Percentiles rank a stretch among this genome's conserved stretches.
These are phyloP conservation scores for Huso huso DNA, from an alignment of 2,797 vertebrate species.

Conservation along the genomic window DNA sequence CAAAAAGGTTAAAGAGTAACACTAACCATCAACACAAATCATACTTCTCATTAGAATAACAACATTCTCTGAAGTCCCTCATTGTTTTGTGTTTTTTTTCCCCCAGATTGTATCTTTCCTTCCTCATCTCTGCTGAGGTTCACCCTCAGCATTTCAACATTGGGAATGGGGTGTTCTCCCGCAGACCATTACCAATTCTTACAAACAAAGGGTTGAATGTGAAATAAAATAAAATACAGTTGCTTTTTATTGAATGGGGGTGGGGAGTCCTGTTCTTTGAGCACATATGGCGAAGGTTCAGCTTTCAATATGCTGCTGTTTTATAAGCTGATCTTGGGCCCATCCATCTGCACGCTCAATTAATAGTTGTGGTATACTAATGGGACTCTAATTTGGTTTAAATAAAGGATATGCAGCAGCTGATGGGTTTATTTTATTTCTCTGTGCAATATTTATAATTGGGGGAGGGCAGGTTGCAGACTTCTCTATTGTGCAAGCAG, in stretches of 20 bases:
- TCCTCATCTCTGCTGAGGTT: slow-evolving; percentile 20
- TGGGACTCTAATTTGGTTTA: neutral
- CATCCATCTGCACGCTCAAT: neutral
- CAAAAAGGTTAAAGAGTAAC: too few relatives aligned
- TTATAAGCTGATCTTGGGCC: neutral
- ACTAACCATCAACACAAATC: too few relatives aligned
- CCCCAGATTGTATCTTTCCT: slow-evolving; percentile 16
- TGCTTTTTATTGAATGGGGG: neutral
- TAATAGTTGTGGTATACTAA: neutral
- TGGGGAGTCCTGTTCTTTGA: neutral
- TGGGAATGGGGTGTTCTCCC: slow-evolving; percentile 17
- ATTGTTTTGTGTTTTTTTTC: slow-evolving; percentile 10
- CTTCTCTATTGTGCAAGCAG: neutral
- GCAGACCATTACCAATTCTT: neutral
- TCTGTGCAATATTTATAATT: neutral
- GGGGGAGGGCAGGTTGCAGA: neutral
- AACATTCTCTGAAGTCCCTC: too few relatives aligned
- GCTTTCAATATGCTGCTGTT: slow-evolving; percentile 5
- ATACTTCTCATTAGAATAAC: too few relatives aligned
- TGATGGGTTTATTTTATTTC: slow-evolving; percentile 1
- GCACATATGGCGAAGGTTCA: slow-evolving; percentile 3
- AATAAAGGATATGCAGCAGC: neutral
- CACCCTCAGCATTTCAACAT: slow-evolving; percentile 15
- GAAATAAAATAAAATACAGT: too few relatives aligned
- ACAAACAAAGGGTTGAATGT: too few relatives aligned